These are phyloP conservation scores for Hippocampus guttulatus DNA, from an alignment of 2,113 vertebrate species.

Conservation along the genomic window DNA sequence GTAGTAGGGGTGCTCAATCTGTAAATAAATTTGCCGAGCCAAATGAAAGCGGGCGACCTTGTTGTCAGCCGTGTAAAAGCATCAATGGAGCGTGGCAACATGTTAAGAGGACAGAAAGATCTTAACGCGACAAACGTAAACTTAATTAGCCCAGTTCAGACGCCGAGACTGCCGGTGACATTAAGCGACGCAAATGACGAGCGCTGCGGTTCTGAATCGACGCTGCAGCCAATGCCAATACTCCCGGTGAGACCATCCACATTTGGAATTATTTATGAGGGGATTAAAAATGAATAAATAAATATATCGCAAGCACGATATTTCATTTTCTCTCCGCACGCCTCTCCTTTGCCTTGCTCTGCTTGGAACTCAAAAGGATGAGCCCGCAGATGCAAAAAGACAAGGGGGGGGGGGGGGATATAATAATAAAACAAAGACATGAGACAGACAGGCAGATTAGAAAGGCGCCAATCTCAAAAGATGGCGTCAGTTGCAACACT, in stretches of 20 bases:
- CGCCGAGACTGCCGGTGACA: background rate
- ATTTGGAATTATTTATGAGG: constrained; percentile 30
- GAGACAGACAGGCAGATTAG: constrained; percentile 15
- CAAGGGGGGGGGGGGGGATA: background rate
- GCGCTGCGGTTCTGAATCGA: constrained; percentile 3
- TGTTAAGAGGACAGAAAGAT: background rate
- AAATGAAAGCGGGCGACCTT: no score
- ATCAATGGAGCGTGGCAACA: background rate
- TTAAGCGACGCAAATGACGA: constrained; percentile 17
- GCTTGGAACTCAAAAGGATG: background rate
- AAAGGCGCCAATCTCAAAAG: constrained; percentile 20
- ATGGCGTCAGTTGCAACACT: constrained; percentile 3
- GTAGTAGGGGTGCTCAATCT: no score
- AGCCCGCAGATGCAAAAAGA: background rate
- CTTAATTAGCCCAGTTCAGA: background rate
- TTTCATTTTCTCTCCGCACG: constrained; percentile 13
- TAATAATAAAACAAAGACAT: constrained; percentile 16
- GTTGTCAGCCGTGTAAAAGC: background rate
- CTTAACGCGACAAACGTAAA: background rate
- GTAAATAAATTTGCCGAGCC: no score
- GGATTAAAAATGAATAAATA: background rate
- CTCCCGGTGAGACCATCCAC: background rate
- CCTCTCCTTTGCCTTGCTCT: constrained; percentile 8
- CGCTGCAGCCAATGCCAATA: constrained; percentile 16
- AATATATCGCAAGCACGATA: constrained; percentile 3